phyloP scores from a whole-genome alignment of 1,140 invertebrate genomes.

The Diorhabda sublineata region DNA sequence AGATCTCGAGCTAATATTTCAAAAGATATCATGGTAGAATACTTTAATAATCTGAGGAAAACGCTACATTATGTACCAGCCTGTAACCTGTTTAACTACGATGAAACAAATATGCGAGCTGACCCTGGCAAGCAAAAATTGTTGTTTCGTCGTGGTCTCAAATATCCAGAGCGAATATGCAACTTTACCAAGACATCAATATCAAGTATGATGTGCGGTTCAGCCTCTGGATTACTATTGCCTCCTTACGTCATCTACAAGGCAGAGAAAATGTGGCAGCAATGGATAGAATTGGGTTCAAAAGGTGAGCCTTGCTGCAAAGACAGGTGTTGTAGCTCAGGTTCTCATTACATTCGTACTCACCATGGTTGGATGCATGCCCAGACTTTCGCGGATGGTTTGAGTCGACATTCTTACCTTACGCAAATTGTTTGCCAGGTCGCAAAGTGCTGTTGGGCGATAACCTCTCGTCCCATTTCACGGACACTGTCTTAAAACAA shows the following conservation, averaged over 20 bases:
- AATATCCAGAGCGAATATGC: constrained; percentile 41
- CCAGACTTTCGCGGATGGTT: constrained; percentile 15
- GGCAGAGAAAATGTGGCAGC: no score
- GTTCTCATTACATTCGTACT: constrained; percentile 40
- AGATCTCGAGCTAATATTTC: constrained; percentile 15
- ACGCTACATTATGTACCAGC: not conserved
- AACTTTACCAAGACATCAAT: constrained; percentile 35
- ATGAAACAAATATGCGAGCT: no score
- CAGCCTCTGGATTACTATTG: constrained; percentile 22
- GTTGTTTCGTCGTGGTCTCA: constrained; percentile 36
- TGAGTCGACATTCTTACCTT: no score
- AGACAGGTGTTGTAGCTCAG: constrained; percentile 7
- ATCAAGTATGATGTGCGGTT: not conserved
- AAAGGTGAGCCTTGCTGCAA: constrained; percentile 9
- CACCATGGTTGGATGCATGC: constrained; percentile 39
- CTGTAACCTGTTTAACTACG: no score
- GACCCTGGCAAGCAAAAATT: constrained; percentile 29
- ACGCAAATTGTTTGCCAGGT: not conserved
- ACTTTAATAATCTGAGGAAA: not conserved
- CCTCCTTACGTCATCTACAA: no score
- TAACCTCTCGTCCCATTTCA: constrained; percentile 28
- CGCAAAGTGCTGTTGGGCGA: constrained; percentile 37
- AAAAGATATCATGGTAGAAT: constrained; percentile 5
- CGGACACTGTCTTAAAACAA: no score
- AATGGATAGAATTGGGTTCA: no score